Evolutionary conservation across 2,113 vertebrate genomes (phyloP), one percentile per base, ranked within the genome.

Genomic region (Cariama cristata): DNA sequence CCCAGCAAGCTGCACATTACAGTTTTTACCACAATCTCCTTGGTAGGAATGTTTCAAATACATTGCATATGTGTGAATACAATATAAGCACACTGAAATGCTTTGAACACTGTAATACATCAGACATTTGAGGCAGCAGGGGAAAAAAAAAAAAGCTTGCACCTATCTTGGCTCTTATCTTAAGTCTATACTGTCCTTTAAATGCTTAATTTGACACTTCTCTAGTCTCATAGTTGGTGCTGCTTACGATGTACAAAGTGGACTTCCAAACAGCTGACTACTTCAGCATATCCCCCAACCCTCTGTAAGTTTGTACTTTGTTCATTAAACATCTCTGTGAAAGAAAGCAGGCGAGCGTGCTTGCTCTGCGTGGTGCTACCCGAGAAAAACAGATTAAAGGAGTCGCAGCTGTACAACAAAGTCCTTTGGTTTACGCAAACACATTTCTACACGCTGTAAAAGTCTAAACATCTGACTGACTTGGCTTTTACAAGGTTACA

Each of bases 21-120:
- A 92, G 82, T 60, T 96, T 97, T 98, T 97, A 97, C 97, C 97
- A 95, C 97, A 98, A 96, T 96, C 91, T 96, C 97, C 96, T 97
- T 32, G 63, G 90, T 94, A 97, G 95, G 96, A 98, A 97, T 97
- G 96, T 97, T 97, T 96, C 95, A 97, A 97, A 97, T 97, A 93
- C 80, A 86, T 97, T 95, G 93, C 96, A 95, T 96, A 93, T 93
- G 94, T 97, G 94, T 95, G 93, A 96, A 91, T 95, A 90, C 79
- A 90, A 89, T 96, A 82, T 93, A 92, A 90, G 90, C 82, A 88
- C 66, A 86, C 81, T 79, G 89, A 96, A 97, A 89, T 3, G 53
- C 95, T 97, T 97, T 97, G 95, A 97, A 97, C 75, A 2, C 81
- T 94, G 84, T 66, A 93, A 97, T 96, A 88, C 79, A 96, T 92